phyloP scores from a whole-genome alignment of 2,888 invertebrate species.

The Aspidiotus destructor region DNA sequence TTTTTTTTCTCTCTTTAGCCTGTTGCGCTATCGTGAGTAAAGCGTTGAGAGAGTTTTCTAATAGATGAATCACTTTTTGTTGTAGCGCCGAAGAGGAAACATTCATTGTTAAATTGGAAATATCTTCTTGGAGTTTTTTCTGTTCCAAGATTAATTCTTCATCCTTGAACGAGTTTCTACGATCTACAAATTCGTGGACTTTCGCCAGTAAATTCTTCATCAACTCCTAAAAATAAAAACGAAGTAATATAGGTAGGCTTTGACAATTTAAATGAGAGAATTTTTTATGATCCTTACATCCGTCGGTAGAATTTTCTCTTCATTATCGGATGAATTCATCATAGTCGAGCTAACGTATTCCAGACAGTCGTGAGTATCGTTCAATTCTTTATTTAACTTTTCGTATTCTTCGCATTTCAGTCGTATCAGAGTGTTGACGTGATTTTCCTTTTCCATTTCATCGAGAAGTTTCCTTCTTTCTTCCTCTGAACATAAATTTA shows the following conservation, averaged over 20 bases:
- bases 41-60: conserved; percentile 8
- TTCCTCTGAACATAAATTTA: neutral
- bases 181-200: conserved; percentile 15
- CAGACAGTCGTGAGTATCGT: neutral
- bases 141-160: conserved; percentile 3
- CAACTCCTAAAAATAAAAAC: neutral
- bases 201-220: conserved; percentile 8
- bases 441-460: neutral
- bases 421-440: neutral
- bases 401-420: neutral
- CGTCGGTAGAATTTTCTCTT: neutral
- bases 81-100: conserved; percentile 11
- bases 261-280: neutral
- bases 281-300: too few relatives aligned
- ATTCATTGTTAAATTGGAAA: conserved; percentile 7
- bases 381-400: neutral
- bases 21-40: conserved; percentile 14
- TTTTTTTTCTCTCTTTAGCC: conserved; percentile 6
- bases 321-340: neutral
- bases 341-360: neutral
- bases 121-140: conserved; percentile 3
- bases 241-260: neutral
- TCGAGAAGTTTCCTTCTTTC: neutral
- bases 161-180: neutral
- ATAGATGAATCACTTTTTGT: conserved; percentile 10